These are phyloP conservation scores for Nymphalis io DNA, from an alignment of 1,140 invertebrate genomes.

Conservation along the genomic window DNA sequence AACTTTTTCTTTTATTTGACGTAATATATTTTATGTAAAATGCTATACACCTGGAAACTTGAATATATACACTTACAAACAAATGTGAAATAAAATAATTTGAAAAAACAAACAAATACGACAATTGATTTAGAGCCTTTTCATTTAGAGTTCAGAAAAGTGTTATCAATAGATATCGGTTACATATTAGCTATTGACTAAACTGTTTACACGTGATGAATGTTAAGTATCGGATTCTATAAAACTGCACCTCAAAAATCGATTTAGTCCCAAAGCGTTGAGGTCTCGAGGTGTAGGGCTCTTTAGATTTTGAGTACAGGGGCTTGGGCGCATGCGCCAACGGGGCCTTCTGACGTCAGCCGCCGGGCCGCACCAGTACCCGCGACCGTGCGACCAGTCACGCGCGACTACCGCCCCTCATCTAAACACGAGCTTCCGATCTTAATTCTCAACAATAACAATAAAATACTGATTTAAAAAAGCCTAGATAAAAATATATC, in stretches of 20 bases:
- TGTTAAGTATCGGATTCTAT: conserved; percentile 16
- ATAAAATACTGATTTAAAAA: conserved; percentile 26
- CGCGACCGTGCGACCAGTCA: conserved; percentile 68
- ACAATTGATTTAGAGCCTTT: too few relatives aligned
- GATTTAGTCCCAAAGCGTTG: conserved; percentile 76
- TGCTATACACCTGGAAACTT: too few relatives aligned
- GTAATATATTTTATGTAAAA: too few relatives aligned
- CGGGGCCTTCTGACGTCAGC: conserved; percentile 72
- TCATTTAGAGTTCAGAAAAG: too few relatives aligned
- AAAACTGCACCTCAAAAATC: conserved; percentile 73
- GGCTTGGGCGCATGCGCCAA: conserved; percentile 64
- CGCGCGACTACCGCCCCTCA: conserved; percentile 67
- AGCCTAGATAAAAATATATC: conserved; percentile 11
- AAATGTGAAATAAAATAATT: too few relatives aligned
- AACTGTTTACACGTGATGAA: neutral
- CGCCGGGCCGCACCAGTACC: conserved; percentile 68
- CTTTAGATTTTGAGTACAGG: conserved; percentile 69
- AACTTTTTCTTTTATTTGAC: too few relatives aligned
- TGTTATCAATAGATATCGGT: too few relatives aligned
- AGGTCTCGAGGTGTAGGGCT: conserved; percentile 75
- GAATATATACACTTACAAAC: too few relatives aligned
- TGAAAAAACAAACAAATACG: too few relatives aligned
- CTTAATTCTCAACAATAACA: conserved; percentile 62
- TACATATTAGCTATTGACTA: neutral
- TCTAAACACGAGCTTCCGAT: conserved; percentile 70